Percentiles rank a stretch among this genome's conserved stretches.
phyloP scores from a whole-genome alignment of 2,113 vertebrate genomes.

The Glaucomys volans region DNA sequence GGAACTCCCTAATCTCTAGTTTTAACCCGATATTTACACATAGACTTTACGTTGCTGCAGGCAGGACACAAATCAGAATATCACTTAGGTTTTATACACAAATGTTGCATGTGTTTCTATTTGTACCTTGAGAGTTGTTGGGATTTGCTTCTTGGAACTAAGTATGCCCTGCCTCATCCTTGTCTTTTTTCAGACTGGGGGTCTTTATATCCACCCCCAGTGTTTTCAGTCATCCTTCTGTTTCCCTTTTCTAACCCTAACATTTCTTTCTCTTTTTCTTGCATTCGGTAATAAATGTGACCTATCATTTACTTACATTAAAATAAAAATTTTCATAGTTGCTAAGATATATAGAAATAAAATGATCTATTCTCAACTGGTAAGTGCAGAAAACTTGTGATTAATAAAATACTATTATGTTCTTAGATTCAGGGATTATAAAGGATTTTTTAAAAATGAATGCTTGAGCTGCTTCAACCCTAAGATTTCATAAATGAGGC shows the following conservation, averaged over 20 bases:
- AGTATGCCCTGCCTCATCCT: background rate
- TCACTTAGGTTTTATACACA: background rate
- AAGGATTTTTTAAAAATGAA: background rate
- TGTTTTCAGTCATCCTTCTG: background rate
- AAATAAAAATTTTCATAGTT: background rate
- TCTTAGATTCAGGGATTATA: background rate
- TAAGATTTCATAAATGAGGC: conserved; percentile 21
- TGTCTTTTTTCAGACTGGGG: background rate
- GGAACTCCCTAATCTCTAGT: background rate
- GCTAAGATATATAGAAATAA: background rate
- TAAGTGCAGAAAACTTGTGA: background rate
- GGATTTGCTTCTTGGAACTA: background rate
- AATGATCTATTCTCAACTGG: background rate
- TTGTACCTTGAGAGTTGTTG: background rate
- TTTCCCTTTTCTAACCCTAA: background rate
- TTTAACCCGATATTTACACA: conserved; percentile 16
- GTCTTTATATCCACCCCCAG: background rate
- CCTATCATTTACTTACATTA: background rate
- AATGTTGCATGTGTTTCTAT: background rate
- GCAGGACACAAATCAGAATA: background rate
- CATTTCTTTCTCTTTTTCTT: background rate
- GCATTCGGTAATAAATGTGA: background rate
- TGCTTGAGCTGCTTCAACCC: background rate
- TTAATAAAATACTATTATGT: background rate
- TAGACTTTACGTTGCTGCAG: background rate